Evolutionary conservation across 2,888 invertebrate species (phyloP), one percentile per base, ranked within the genome.

Genomic region (Lasioglossum figueresi): DNA sequence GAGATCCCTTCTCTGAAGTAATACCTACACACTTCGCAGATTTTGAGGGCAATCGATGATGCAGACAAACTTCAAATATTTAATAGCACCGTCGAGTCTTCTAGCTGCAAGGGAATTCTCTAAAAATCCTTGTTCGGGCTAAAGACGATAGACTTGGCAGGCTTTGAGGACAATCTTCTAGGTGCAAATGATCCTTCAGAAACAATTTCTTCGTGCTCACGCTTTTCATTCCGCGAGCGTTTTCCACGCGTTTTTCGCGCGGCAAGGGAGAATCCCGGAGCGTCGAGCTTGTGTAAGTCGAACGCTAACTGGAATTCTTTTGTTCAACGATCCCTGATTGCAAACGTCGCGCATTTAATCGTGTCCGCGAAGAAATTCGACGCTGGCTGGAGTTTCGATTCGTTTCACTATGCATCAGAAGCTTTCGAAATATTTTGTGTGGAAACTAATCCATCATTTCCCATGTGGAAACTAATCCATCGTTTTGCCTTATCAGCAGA

Each of bases 251-350:
- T 66, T 66, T 34, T 66, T 19, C 16, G 0, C 66, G 66, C 19
- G 19, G 34, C 66, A 34, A 31, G 8, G 19, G 19, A 34, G 34
- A 66, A 34, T 34, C 66, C 34, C 66, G 31, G 19, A 34, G 34
- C 34, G 34, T 66, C 31, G 10, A 34, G 66, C 34, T 31, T 31
- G 66, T 4, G 66, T 19, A 34, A 66, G 34, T 10, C 31, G 66
- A 66, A 66, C 66, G 34, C 66, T 34, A 34, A 66, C 19, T 66
- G n/a, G 40, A 37, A 40, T 68, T 68, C 37, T 68, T 68, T 37
- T 68, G 19, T 37, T 8, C 6, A 52, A 52, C 52, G 52, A 23
- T n/a, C 52, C 34, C 34, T 19, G 19, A 34, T 34, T 37, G 66
- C 66, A 66, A 3, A 34, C 66, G 66, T 66, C 19, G 31, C 68